Percentiles rank a stretch among this genome's conserved stretches.
Evolutionary conservation across 2,888 invertebrate genomes (phyloP).

Genomic region (Tethea ocularis): DNA sequence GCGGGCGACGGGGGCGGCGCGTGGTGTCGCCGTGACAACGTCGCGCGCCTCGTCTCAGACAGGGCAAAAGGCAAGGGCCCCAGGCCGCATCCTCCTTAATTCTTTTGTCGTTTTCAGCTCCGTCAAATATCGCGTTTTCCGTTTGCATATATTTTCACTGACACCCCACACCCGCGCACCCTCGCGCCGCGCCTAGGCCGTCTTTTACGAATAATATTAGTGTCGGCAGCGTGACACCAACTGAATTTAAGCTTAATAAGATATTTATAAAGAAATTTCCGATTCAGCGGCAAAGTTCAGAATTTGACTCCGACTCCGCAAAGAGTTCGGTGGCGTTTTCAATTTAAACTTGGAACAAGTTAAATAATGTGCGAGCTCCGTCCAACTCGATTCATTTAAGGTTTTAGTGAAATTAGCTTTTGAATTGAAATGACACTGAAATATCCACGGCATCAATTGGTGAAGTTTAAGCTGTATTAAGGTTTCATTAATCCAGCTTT

Average conservation of each 20-base stretch:
- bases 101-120: constrained; percentile 81
- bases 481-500: constrained; percentile 54
- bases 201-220: constrained; percentile 82
- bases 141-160: constrained; percentile 82
- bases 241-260: constrained; percentile 83
- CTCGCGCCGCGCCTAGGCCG: constrained; percentile 60
- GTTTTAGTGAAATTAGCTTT: constrained; percentile 83
- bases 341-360: constrained; percentile 83
- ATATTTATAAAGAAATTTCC: constrained; percentile 84
- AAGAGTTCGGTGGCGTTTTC: constrained; percentile 82
- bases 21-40: constrained; percentile 44
- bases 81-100: constrained; percentile 60
- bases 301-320: constrained; percentile 79
- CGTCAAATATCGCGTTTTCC: constrained; percentile 79
- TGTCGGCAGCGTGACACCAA: constrained; percentile 83
- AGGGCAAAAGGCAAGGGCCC: constrained; percentile 19
- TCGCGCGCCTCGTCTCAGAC: constrained; percentile 23
- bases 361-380: constrained; percentile 81
- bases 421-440: constrained; percentile 77
- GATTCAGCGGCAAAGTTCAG: constrained; percentile 83
- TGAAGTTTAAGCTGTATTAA: constrained; percentile 51
- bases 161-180: constrained; percentile 40
- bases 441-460: constrained; percentile 61
- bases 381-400: constrained; percentile 82
- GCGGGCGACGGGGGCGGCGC: constrained; percentile 5